Evolutionary conservation across 2,888 invertebrate species (phyloP).

Genomic region (Caradrina kadenii): DNA sequence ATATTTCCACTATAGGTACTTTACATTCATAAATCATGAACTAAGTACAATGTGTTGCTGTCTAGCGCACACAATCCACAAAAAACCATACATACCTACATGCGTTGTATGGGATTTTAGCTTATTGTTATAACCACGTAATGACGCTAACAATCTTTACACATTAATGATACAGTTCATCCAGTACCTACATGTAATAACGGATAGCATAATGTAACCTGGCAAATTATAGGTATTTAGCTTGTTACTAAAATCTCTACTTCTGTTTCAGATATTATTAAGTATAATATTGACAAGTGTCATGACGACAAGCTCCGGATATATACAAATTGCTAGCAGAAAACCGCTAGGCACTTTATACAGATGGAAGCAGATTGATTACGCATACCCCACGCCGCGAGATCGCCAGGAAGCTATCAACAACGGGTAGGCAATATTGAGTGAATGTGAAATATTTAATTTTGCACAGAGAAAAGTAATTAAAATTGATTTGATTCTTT

Average conservation of each 20-base stretch:
- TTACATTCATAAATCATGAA: neutral
- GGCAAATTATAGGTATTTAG: neutral
- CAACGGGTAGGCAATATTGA: slow-evolving; percentile 73
- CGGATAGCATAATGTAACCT: neutral
- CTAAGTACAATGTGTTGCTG: neutral
- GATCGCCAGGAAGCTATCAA: slow-evolving; percentile 75
- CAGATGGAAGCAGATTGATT: slow-evolving; percentile 87
- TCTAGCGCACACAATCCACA: neutral
- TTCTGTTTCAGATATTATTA: slow-evolving; percentile 47
- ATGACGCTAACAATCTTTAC: neutral
- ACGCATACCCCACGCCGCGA: slow-evolving; percentile 71
- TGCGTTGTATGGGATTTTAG: neutral
- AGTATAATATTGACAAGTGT: slow-evolving; percentile 57
- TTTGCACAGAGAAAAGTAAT: neutral
- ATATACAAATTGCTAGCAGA: slow-evolving; percentile 62
- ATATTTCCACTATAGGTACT: neutral
- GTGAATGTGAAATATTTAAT: neutral
- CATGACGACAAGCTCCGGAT: slow-evolving; percentile 55
- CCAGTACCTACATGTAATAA: neutral
- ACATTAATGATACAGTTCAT: neutral
- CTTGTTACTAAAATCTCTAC: neutral
- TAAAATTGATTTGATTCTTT: slow-evolving; percentile 18
- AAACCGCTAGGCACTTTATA: slow-evolving; percentile 81
- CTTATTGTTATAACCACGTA: neutral
- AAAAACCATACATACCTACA: slow-evolving; percentile 5